Conservation (phyloP, 1,140 invertebrate genomes). For the Cydia strobilella region DNA sequence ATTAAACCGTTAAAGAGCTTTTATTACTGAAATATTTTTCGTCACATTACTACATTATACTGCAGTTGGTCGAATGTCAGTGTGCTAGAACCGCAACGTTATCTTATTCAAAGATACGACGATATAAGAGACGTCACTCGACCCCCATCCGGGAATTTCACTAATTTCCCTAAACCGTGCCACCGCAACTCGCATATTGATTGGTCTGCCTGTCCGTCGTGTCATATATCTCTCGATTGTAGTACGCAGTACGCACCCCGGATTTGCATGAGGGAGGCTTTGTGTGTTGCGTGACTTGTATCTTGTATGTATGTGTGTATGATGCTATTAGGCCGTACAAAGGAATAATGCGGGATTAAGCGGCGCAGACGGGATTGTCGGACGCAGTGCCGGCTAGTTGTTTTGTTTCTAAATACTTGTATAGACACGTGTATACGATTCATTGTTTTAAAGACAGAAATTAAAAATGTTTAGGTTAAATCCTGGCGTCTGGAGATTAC, state of each 20-base stretch:
- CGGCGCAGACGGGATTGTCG: neutral
- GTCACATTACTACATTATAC: too few species aligned
- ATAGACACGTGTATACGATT: neutral
- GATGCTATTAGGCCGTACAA: constrained; percentile 30
- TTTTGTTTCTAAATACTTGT: neutral
- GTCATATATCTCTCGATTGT: constrained; percentile 4
- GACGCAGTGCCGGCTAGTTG: neutral
- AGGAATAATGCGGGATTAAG: constrained; percentile 30
- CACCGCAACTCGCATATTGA: neutral
- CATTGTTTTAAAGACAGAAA: neutral
- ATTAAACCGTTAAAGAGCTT: too few species aligned
- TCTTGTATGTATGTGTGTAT: constrained; percentile 5
- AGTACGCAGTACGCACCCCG: neutral
- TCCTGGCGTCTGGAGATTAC: too few species aligned
- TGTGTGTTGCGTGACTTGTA: neutral
- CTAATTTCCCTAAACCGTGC: neutral
- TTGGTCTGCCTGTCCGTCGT: constrained; percentile 23
- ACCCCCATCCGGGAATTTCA: neutral
- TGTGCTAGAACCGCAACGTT: neutral
- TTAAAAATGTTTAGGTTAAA: too few species aligned
- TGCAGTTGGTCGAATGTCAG: too few species aligned
- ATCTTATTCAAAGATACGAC: neutral
- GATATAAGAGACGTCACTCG: neutral
- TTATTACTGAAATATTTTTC: too few species aligned
- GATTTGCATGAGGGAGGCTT: constrained; percentile 19